Evolutionary conservation across 2,113 vertebrate species (phyloP).

Genomic region (Zapornia atra): DNA sequence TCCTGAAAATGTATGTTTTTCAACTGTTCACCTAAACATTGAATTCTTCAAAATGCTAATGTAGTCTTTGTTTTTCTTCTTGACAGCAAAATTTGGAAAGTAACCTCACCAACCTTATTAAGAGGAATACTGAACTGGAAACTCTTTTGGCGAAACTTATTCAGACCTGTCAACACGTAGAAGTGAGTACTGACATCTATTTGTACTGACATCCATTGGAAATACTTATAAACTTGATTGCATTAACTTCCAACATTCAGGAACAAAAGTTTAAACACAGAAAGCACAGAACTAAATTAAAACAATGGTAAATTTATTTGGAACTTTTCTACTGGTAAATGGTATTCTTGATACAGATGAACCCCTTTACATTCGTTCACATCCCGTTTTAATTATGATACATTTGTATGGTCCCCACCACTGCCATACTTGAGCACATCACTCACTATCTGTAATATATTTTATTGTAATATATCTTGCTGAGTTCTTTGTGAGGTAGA

Average conservation of each 20-base stretch:
- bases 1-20: neutral
- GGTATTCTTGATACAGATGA: neutral
- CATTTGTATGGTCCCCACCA: neutral
- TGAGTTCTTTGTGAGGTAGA: neutral
- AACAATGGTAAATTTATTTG: neutral
- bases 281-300: neutral
- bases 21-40: neutral
- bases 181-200: conserved; percentile 82
- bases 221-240: neutral
- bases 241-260: neutral
- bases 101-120: conserved; percentile 95
- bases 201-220: neutral
- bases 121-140: conserved; percentile 98
- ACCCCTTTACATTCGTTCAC: neutral
- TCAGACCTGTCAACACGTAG: conserved; percentile 97
- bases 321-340: neutral
- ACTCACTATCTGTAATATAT: neutral
- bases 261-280: neutral
- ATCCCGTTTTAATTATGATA: neutral
- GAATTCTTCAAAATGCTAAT: conserved; percentile 5
- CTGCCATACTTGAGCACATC: neutral
- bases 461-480: neutral
- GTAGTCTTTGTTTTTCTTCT: conserved; percentile 35
- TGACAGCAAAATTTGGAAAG: conserved; percentile 94
- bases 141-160: conserved; percentile 96